phyloP scores from a whole-genome alignment of 2,888 invertebrate genomes.

The Cataglyphis altisquamis region DNA sequence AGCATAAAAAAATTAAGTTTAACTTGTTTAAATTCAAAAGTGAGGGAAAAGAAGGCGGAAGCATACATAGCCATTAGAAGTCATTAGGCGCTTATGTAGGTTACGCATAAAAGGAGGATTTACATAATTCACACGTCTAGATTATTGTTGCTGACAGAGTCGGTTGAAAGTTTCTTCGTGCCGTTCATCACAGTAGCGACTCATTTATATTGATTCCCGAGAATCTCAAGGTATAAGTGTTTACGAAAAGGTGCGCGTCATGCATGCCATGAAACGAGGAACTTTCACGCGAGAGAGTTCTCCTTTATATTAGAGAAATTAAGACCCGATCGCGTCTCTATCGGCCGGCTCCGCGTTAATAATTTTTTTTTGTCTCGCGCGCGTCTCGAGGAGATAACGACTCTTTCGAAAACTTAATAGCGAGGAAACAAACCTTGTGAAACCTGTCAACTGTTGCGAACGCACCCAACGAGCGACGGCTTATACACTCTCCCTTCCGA shows the following conservation, averaged over 20 bases:
- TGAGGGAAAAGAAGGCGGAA: neutral
- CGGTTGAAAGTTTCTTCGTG: constrained; percentile 18
- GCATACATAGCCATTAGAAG: neutral
- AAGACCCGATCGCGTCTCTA: constrained; percentile 37
- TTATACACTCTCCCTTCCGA: constrained; percentile 2
- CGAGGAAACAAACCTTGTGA: constrained; percentile 35
- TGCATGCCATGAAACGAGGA: neutral
- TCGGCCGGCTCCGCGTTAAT: constrained; percentile 28
- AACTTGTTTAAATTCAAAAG: neutral
- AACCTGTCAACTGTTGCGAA: constrained; percentile 34
- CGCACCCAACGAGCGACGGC: constrained; percentile 31
- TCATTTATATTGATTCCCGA: constrained; percentile 20
- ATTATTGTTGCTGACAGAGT: neutral
- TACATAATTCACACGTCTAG: constrained; percentile 18
- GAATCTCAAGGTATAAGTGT: neutral
- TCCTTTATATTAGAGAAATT: constrained; percentile 41
- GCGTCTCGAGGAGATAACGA: constrained; percentile 46
- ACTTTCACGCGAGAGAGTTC: constrained; percentile 38
- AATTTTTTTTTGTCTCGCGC: constrained; percentile 33
- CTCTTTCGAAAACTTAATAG: constrained; percentile 53
- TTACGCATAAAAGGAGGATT: constrained; percentile 36
- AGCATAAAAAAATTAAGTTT: neutral
- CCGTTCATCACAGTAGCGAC: constrained; percentile 4
- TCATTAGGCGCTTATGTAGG: constrained; percentile 13
- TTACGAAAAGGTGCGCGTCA: neutral